These are phyloP conservation scores for Podabrus alpinus DNA, from an alignment of 2,888 invertebrate genomes.

Conservation along the genomic window DNA sequence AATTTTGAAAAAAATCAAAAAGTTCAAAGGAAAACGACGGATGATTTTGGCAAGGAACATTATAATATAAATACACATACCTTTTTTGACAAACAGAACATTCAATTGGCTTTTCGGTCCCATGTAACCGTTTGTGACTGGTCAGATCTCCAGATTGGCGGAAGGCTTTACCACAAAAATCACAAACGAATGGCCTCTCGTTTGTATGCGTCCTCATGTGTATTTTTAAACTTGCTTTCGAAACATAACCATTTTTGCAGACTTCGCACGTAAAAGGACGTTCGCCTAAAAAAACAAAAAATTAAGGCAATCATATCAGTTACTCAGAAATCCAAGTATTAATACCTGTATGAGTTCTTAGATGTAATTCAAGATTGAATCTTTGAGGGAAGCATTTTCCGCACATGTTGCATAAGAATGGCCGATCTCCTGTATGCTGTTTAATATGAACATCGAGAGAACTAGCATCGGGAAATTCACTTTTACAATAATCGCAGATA, in stretches of 20 bases:
- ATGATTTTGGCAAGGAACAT: too few species aligned
- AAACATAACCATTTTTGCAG: conserved; percentile 56
- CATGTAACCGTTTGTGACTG: conserved; percentile 55
- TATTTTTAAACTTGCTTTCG: conserved; percentile 56
- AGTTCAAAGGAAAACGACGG: too few species aligned
- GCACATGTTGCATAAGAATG: conserved; percentile 55
- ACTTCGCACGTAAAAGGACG: conserved; percentile 55
- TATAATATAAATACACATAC: conserved; percentile 37
- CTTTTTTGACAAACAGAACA: conserved; percentile 54
- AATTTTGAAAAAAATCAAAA: too few species aligned
- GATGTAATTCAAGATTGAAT: conserved; percentile 54
- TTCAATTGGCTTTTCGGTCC: conserved; percentile 56
- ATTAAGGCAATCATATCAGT: neutral
- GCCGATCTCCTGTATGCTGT: conserved; percentile 55
- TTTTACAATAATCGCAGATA: conserved; percentile 56
- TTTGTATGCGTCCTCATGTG: conserved; percentile 58
- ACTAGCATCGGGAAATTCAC: conserved; percentile 52
- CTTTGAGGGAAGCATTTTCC: conserved; percentile 55
- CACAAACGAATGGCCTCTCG: conserved; percentile 55
- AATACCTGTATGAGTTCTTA: conserved; percentile 54
- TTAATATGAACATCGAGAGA: conserved; percentile 54
- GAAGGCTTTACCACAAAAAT: conserved; percentile 56
- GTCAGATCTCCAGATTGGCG: conserved; percentile 55
- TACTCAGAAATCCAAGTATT: neutral
- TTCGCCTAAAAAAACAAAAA: conserved; percentile 47